Evolutionary conservation across 2,888 invertebrate genomes (phyloP), one percentile per base, ranked within the genome.

Genomic region (Sphinx pinastri): DNA sequence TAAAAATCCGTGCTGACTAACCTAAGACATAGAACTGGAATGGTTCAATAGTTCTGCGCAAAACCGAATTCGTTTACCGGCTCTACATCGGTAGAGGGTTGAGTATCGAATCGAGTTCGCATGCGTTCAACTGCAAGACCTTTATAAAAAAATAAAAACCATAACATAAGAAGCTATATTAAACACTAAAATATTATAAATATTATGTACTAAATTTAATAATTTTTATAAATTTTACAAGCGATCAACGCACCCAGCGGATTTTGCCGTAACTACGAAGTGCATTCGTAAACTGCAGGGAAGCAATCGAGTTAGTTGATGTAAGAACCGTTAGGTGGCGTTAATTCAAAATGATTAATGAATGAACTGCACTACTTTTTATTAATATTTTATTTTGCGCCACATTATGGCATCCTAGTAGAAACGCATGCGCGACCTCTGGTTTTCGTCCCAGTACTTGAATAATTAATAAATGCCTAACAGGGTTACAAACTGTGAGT

Each of bases 401-500:
- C 13, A 45, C 14, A 45, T 12, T 19, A 11, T 19, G 3, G 19
- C 63, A 19, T 49, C 5, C 47, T 19, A 60, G 2, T 54, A 19
- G 12, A 63, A 49, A 47, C 63, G 63, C 63, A 63, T 63, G 63
- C 63, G 63, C 63, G 63, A 2, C 0, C 49, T 49, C 49, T 11
- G 47, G 12, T 19, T 19, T 16, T 11, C 76, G 71, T 73, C 73
- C 63, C 73, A 77, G 74, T 76, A 72, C 73, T 67, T 74, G 71
- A 54, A 70, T 63, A 63, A 63, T 63, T 49, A 63, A 63, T 63
- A 13, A 19, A 19, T 4, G 63, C 63, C 13, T 63, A 63, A 63
- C 49, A 49, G 63, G 49, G 49, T 63, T 47, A 49, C 49, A 47
- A 63, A 63, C 63, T 63, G 47, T n/a, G 19, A 49, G 63, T 49